These are phyloP conservation scores for Meghimatium bilineatum DNA, from an alignment of 2,888 invertebrate species.

Conservation along the genomic window DNA sequence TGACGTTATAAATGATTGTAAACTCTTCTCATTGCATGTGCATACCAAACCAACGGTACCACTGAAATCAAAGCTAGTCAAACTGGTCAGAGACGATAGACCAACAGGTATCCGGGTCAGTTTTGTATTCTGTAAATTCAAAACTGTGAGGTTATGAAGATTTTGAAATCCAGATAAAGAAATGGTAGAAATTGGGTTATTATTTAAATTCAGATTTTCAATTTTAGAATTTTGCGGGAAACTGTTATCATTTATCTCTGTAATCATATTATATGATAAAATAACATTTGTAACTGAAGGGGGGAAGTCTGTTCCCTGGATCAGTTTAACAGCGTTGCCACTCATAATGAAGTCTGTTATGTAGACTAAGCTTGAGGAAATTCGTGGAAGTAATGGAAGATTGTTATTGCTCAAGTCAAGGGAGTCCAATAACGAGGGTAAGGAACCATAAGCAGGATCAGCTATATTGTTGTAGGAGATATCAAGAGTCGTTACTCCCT, in stretches of 20 bases:
- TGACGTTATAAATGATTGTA: background rate
- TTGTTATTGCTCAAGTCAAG: background rate
- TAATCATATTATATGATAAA: background rate
- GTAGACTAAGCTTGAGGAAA: background rate
- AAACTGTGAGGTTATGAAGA: background rate
- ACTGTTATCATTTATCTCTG: background rate
- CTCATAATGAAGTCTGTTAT: background rate
- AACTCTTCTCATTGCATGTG: background rate
- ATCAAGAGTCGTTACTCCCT: background rate
- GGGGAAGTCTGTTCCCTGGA: background rate
- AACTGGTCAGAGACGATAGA: background rate
- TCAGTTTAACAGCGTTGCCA: background rate
- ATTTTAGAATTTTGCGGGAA: conserved; percentile 1
- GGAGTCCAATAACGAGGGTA: background rate
- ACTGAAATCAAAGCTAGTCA: background rate
- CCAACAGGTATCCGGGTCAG: background rate
- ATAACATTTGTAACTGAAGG: background rate
- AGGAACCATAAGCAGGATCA: background rate
- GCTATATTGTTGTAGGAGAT: background rate
- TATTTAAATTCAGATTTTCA: background rate
- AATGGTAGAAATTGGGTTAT: background rate
- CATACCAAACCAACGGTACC: background rate
- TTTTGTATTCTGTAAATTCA: background rate
- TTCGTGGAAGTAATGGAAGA: background rate
- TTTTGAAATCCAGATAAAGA: background rate